Conservation (phyloP, 2,888 invertebrate genomes). For the Heliconius charithonia region DNA sequence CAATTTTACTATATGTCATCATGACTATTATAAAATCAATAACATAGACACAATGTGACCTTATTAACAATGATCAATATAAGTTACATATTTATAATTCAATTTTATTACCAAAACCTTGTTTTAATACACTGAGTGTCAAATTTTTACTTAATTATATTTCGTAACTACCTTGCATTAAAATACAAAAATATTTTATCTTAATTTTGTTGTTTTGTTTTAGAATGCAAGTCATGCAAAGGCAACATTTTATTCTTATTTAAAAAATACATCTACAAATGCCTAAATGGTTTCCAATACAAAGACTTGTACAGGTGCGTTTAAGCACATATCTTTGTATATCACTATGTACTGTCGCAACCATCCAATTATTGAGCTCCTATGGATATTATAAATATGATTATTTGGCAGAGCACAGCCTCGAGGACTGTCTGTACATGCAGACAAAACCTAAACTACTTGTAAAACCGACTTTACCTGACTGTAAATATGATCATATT, state of each 20-base stretch:
- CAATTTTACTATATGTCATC: background rate
- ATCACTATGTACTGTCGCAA: constrained; percentile 55
- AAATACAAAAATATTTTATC: background rate
- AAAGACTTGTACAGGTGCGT: constrained; percentile 58
- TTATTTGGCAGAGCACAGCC: constrained; percentile 56
- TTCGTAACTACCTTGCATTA: too few relatives aligned
- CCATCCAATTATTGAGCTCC: constrained; percentile 56
- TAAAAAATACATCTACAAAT: constrained; percentile 51
- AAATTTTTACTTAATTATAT: background rate
- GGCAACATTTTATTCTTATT: background rate
- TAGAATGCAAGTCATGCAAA: constrained; percentile 30
- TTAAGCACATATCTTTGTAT: constrained; percentile 55
- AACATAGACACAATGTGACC: background rate
- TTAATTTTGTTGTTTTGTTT: constrained; percentile 11
- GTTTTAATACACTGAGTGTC: background rate
- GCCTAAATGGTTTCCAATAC: constrained; percentile 59
- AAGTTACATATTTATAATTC: background rate
- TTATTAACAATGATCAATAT: background rate
- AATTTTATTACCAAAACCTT: too few relatives aligned
- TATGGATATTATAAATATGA: constrained; percentile 62
- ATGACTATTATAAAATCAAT: background rate
- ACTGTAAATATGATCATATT: constrained; percentile 67
- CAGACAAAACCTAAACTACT: constrained; percentile 56
- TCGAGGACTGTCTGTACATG: constrained; percentile 57
- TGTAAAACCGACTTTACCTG: constrained; percentile 51